Percentiles rank a stretch among this genome's conserved stretches.
Evolutionary conservation across 2,797 vertebrate species (phyloP).

Genomic region (Clarias fuscus): DNA sequence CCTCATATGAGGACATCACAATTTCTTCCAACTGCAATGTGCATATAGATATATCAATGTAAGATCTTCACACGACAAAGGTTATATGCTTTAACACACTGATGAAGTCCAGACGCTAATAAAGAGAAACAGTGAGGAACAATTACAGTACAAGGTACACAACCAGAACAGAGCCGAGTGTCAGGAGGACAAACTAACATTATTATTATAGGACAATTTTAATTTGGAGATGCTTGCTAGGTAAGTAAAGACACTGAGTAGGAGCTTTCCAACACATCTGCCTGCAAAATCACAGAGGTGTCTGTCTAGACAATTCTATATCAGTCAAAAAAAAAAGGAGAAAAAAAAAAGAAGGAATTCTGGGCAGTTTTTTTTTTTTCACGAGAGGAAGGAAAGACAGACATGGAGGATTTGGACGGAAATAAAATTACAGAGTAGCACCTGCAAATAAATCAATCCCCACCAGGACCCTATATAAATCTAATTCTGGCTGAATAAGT

Average conservation of each 20-base stretch:
- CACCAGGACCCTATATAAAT: not conserved
- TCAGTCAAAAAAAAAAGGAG: not conserved
- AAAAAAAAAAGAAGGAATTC: not conserved
- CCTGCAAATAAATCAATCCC: not conserved
- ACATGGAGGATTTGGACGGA: not conserved
- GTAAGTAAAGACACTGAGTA: not conserved
- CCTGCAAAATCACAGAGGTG: not conserved
- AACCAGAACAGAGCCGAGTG: no score
- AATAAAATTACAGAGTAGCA: not conserved
- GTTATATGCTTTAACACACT: no score
- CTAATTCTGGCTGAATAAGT: not conserved
- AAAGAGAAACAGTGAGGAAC: no score
- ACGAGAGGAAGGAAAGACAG: not conserved
- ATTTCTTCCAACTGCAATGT: no score
- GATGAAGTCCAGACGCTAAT: no score
- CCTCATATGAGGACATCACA: no score
- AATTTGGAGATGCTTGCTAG: not conserved
- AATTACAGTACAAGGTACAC: no score
- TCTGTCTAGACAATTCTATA: not conserved
- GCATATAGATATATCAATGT: no score
- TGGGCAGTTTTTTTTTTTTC: not conserved
- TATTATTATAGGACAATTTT: not conserved
- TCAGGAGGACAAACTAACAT: no score
- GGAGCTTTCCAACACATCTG: not conserved
- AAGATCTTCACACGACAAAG: no score